A percentile compares a stretch with the other conserved stretches of the same genome.
phyloP scores from a whole-genome alignment of 2,888 invertebrate genomes.

The Campaea margaritaria region DNA sequence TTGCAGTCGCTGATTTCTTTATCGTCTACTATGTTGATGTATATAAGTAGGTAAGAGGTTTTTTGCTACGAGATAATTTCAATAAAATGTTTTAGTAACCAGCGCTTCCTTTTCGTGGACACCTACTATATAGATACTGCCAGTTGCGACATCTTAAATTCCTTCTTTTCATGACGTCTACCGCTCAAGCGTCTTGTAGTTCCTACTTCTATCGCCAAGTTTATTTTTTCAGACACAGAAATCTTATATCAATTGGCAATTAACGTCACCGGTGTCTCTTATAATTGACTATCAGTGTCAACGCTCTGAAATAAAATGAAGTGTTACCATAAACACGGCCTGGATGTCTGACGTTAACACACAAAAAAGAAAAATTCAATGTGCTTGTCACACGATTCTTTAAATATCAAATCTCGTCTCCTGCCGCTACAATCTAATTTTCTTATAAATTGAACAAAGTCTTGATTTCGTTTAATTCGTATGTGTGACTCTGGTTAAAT shows the following conservation, averaged over 20 bases:
- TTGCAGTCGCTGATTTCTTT: too few relatives aligned
- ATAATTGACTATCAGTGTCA: constrained; percentile 40
- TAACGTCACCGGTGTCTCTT: constrained; percentile 35
- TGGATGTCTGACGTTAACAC: constrained; percentile 25
- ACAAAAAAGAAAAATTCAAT: constrained; percentile 21
- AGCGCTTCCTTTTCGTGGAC: too few relatives aligned
- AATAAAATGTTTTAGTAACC: too few relatives aligned
- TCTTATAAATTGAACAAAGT: constrained; percentile 37
- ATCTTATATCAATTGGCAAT: constrained; percentile 53
- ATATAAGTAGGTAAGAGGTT: too few relatives aligned
- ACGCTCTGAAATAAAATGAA: constrained; percentile 33
- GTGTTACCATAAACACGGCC: constrained; percentile 35
- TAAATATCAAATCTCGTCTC: constrained; percentile 24
- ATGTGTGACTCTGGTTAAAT: constrained; percentile 43
- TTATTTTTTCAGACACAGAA: constrained; percentile 46
- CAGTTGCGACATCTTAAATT: not conserved
- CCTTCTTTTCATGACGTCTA: constrained; percentile 7
- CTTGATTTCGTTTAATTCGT: constrained; percentile 52
- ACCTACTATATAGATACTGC: too few relatives aligned
- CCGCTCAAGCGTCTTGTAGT: constrained; percentile 10
- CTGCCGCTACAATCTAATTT: constrained; percentile 26
- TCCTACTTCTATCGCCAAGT: constrained; percentile 35
- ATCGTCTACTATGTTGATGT: too few relatives aligned
- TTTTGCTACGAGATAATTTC: too few relatives aligned
- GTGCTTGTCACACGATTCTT: constrained; percentile 12